These are phyloP conservation scores for Mamestra configurata DNA, from an alignment of 1,140 invertebrate genomes.

Conservation along the genomic window DNA sequence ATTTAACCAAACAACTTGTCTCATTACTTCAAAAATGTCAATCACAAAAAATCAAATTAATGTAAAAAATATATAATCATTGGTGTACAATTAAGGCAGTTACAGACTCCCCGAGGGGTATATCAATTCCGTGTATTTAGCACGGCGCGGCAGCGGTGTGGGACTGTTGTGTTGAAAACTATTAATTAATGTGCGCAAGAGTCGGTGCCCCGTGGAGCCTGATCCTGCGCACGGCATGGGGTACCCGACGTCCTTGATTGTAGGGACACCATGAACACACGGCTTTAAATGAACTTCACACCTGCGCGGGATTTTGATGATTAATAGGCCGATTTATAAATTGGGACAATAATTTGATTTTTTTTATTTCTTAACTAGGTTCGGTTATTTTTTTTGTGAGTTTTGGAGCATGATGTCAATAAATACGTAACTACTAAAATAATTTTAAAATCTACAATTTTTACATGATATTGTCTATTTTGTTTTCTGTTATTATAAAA, in stretches of 20 bases:
- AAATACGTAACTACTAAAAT: no score
- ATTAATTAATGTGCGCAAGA: conserved; percentile 68
- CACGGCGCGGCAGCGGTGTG: conserved; percentile 47
- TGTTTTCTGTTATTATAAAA: no score
- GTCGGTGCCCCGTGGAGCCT: conserved; percentile 58
- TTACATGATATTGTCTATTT: no score
- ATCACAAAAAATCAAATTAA: conserved; percentile 53
- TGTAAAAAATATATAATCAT: conserved; percentile 59
- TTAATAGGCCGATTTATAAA: conserved; percentile 22
- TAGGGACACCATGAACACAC: conserved; percentile 48
- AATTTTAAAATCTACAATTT: no score
- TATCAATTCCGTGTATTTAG: conserved; percentile 63
- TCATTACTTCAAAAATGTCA: conserved; percentile 47
- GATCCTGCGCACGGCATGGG: conserved; percentile 67
- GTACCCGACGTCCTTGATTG: conserved; percentile 55
- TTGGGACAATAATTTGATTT: conserved; percentile 1
- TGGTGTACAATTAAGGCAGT: conserved; percentile 64
- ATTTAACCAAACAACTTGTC: conserved; percentile 14
- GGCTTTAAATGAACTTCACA: conserved; percentile 26
- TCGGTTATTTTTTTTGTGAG: neutral
- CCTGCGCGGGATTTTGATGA: conserved; percentile 25
- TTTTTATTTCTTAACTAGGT: neutral
- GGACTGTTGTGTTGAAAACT: conserved; percentile 63
- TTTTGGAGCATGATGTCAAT: neutral
- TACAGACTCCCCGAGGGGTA: conserved; percentile 65